Conservation (phyloP, 1,140 invertebrate genomes). For the Varroa destructor region DNA sequence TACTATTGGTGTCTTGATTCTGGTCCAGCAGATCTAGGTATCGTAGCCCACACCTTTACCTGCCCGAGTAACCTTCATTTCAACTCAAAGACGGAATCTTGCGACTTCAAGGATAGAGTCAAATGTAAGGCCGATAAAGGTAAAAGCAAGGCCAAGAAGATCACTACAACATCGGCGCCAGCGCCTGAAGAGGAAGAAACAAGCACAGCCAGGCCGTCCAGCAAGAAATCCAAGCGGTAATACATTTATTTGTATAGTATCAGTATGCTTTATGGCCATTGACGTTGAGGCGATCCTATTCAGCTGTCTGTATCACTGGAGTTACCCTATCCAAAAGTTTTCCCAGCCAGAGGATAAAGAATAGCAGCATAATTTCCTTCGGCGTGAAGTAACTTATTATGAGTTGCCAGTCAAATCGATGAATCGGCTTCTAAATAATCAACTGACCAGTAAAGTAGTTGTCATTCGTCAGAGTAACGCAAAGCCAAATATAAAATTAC, state of each 20-base stretch:
- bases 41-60: slow-evolving; percentile 81
- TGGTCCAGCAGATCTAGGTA: slow-evolving; percentile 69
- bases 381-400: no score
- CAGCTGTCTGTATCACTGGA: no score
- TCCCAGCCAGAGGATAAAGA: no score
- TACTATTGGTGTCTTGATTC: slow-evolving; percentile 87
- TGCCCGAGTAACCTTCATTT: slow-evolving; percentile 79
- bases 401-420: no score
- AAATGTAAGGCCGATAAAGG: slow-evolving; percentile 46
- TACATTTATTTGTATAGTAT: no score
- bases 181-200: slow-evolving; percentile 27
- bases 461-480: no score
- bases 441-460: no score
- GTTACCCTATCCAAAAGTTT: no score
- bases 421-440: no score
- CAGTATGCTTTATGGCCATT: neutral
- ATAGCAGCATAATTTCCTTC: no score
- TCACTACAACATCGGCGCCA: slow-evolving; percentile 27
- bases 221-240: slow-evolving; percentile 28
- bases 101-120: slow-evolving; percentile 76
- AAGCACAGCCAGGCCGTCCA: slow-evolving; percentile 31
- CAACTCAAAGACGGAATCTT: slow-evolving; percentile 77
- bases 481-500: no score
- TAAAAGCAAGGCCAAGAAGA: slow-evolving; percentile 32
- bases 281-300: neutral